Base-by-base conservation (phyloP, 2,797 vertebrate genomes). In the Tenualosa ilisha region DNA sequence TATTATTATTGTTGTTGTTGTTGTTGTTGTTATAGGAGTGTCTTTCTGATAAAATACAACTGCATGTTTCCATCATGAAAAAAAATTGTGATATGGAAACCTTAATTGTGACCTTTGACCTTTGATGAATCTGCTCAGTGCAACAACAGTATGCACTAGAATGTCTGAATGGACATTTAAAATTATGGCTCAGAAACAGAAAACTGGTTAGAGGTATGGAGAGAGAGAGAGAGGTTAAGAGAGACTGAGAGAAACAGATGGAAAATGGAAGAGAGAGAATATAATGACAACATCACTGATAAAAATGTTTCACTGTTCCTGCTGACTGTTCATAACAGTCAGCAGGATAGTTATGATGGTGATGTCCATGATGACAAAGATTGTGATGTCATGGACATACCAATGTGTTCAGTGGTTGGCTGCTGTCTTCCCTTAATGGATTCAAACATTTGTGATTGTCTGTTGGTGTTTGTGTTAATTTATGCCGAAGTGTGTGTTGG, bases 151-250 rank as follows among this genome's bases (percentile, higher is more conserved):
- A 51, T 51, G 50, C 50, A 51, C 50, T 51, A 51, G 50, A 51
- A 51, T 51, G 50, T 51, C 9, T 9, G 50, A 51, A 9, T 12
- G 8, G 9, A 51, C 46, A 4, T 49, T 49, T 4, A 49, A 4
- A 5, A 49, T 49, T 49, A 49, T 49, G 7, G 46, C 46, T 49
- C 46, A 49, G 46, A 51, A 9, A 51, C 50, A 51, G 50, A 51
- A 51, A 51, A 9, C 2, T 51, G 50, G 9, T 51, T 51, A 51
- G 9, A 51, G 7, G 50, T 51, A 51, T 51, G 24, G 43, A 82
- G 81, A 46, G 63, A 75, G 81, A 68, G 49, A 65, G 81, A 82
- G 81, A 46, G 84, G 50, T 56, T 11, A 40, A 68, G 63, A 75
- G 81, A 72, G 49, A 65, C 43, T 82, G 61, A n/a, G 81, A 37